Percentiles rank a stretch among this genome's conserved stretches.
Conservation (phyloP, 2,797 vertebrate species). For the Petrocephalus schoutedeni region DNA sequence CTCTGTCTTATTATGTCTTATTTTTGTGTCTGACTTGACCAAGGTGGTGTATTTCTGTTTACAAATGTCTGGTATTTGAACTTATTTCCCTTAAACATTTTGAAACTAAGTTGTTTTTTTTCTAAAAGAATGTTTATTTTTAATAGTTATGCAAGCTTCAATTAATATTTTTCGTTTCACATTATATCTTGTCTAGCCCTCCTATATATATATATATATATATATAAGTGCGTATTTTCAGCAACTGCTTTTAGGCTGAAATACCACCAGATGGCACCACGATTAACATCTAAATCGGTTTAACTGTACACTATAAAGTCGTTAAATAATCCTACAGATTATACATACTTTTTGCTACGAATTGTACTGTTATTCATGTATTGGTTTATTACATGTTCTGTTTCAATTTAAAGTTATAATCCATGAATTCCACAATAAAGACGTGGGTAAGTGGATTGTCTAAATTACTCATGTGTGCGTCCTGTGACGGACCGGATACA, state of each 20-base stretch:
- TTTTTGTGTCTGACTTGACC: not conserved
- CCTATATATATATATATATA: not conserved
- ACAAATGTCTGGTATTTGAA: not conserved
- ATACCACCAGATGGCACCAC: slow-evolving; percentile 9
- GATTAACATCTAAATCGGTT: not conserved
- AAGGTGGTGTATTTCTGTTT: not conserved
- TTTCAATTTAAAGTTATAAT: not conserved
- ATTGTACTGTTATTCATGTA: not conserved
- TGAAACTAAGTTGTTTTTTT: not conserved
- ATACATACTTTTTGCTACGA: not conserved
- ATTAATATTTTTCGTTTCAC: not conserved
- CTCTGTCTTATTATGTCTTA: not conserved
- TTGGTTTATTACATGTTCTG: not conserved
- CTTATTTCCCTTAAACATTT: not conserved
- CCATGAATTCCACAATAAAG: not conserved
- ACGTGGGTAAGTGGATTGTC: not conserved
- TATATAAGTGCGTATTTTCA: not conserved
- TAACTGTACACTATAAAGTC: not conserved
- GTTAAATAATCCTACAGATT: not conserved
- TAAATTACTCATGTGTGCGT: not conserved
- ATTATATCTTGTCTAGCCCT: not conserved
- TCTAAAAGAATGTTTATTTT: not conserved
- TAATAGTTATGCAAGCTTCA: not conserved
- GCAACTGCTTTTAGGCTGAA: not conserved
- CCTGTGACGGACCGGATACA: not conserved